Conservation (phyloP, 1,140 invertebrate genomes). For the Dreissena polymorpha region DNA sequence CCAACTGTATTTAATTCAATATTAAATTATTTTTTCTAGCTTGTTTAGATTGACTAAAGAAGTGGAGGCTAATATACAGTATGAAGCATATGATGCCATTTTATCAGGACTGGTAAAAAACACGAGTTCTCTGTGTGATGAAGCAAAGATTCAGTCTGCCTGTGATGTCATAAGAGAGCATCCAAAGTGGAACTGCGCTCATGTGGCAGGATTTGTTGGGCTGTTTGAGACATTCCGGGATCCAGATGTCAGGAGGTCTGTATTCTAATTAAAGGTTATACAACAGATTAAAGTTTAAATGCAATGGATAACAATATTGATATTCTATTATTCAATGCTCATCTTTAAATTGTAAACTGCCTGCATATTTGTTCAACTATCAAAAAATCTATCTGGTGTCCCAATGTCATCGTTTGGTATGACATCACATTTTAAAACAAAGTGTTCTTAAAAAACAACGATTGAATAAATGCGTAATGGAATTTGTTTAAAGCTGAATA, state of each 20-base stretch:
- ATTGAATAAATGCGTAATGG: too few relatives aligned
- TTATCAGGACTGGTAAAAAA: conserved; percentile 70
- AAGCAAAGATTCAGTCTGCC: conserved; percentile 83
- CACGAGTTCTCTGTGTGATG: conserved; percentile 70
- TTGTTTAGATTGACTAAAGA: conserved; percentile 86
- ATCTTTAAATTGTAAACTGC: too few relatives aligned
- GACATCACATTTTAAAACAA: too few relatives aligned
- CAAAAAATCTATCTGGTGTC: too few relatives aligned
- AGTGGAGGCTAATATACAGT: conserved; percentile 85
- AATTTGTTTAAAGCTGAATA: too few relatives aligned
- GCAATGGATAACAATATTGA: too few relatives aligned
- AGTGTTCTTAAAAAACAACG: too few relatives aligned
- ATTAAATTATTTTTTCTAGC: conserved; percentile 80
- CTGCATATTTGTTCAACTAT: too few relatives aligned
- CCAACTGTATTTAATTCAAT: neutral
- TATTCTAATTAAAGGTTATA: neutral
- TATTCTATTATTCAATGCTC: too few relatives aligned
- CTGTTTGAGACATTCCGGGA: conserved; percentile 82
- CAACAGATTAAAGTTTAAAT: too few relatives aligned
- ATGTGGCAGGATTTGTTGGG: conserved; percentile 90
- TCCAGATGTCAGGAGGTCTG: conserved; percentile 62
- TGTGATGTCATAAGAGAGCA: conserved; percentile 88
- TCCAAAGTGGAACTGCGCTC: conserved; percentile 90
- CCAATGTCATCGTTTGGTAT: too few relatives aligned
- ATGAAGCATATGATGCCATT: conserved; percentile 84